Conservation (phyloP, 2,888 invertebrate genomes). For the Monochamus alternatus region DNA sequence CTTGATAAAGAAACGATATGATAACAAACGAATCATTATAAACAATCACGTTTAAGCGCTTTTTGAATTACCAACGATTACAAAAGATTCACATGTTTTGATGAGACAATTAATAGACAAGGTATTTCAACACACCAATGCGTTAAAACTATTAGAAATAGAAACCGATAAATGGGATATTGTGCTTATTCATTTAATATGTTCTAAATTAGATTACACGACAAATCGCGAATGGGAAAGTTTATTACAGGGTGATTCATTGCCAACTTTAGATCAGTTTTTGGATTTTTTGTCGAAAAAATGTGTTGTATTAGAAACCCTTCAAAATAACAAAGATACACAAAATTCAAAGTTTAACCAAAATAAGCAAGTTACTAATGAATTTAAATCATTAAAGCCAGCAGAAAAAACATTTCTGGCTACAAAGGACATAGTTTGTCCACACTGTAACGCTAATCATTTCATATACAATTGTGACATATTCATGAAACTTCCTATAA, state of each 20-base stretch:
- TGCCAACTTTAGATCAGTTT: neutral
- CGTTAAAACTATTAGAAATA: slow-evolving; percentile 10
- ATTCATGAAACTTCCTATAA: no score
- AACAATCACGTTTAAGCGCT: slow-evolving; percentile 9
- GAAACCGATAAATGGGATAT: slow-evolving; percentile 18
- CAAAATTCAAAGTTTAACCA: neutral
- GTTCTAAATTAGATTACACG: neutral
- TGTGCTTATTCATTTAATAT: neutral
- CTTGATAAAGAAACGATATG: slow-evolving; percentile 14
- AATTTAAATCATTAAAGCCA: no score
- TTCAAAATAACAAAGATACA: neutral
- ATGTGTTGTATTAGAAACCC: neutral
- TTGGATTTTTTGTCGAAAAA: neutral
- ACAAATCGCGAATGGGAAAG: slow-evolving; percentile 4
- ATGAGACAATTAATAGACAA: slow-evolving; percentile 15
- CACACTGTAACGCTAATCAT: no score
- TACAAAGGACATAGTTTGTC: no score
- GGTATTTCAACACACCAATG: slow-evolving; percentile 7
- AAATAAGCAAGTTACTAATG: no score
- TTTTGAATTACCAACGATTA: slow-evolving; percentile 4
- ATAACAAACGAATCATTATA: slow-evolving; percentile 14
- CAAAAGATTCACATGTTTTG: slow-evolving; percentile 12
- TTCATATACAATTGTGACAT: no score
- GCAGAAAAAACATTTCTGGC: no score
- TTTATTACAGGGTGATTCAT: neutral